These are phyloP conservation scores for Ammodytes dubius DNA, from an alignment of 2,113 vertebrate species.

Conservation along the genomic window DNA sequence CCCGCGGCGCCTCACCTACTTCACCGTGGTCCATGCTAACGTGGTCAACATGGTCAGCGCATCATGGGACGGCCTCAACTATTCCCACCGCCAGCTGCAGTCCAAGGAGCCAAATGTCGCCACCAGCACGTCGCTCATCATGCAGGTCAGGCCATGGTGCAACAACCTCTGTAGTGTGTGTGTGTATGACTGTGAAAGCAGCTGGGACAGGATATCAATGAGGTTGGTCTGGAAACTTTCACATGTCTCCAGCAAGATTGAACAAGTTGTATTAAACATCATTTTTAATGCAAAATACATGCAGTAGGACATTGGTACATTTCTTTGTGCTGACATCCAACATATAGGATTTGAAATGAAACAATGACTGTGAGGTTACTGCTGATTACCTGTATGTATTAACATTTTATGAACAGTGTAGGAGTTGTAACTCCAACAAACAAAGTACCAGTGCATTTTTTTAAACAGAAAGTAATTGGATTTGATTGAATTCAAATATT, in stretches of 20 bases:
- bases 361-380: no score
- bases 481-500: no score
- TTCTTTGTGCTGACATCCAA: no score
- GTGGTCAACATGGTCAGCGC: constrained; percentile 89
- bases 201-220: background rate
- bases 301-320: no score
- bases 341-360: no score
- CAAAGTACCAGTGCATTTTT: background rate
- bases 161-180: no score
- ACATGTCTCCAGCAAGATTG: background rate
- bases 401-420: background rate
- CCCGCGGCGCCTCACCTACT: constrained; percentile 83
- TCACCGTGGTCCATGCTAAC: constrained; percentile 90
- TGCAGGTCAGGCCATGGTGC: constrained; percentile 84
- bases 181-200: background rate
- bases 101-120: constrained; percentile 87
- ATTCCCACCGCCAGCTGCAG: constrained; percentile 91
- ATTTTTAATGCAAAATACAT: background rate
- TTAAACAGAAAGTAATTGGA: background rate
- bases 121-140: constrained; percentile 88
- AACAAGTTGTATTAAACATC: background rate
- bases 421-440: background rate
- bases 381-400: background rate
- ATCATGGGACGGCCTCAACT: constrained; percentile 86
- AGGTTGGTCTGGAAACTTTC: background rate